phyloP scores from a whole-genome alignment of 2,113 vertebrate genomes.

The Oophaga pumilio region DNA sequence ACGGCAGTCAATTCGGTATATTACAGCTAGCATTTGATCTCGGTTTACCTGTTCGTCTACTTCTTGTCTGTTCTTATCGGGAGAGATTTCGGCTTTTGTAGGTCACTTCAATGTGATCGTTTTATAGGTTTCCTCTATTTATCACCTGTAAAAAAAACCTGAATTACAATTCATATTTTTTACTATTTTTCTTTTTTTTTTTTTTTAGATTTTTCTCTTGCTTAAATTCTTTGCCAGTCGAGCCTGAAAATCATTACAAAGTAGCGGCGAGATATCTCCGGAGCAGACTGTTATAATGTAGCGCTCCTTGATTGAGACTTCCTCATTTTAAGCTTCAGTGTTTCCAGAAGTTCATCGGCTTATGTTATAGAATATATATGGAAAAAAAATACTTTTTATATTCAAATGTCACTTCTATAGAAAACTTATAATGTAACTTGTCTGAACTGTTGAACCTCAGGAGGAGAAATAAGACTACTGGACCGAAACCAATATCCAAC shows the following conservation, averaged over 20 bases:
- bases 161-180: conserved; percentile 48
- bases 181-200: not conserved
- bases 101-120: conserved; percentile 71
- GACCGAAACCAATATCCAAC: conserved; percentile 40
- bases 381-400: conserved; percentile 14
- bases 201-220: conserved; percentile 1
- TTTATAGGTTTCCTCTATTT: conserved; percentile 60
- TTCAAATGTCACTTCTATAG: conserved; percentile 50
- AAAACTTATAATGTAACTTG: conserved; percentile 41
- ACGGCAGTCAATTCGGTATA: conserved; percentile 58
- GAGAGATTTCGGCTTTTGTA: conserved; percentile 60
- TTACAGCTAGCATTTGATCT: conserved; percentile 59
- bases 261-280: not conserved
- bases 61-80: conserved; percentile 53
- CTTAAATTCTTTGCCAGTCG: conserved; percentile 46
- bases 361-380: conserved; percentile 10
- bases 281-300: conserved; percentile 7
- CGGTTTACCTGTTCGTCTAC: conserved; percentile 52
- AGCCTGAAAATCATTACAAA: conserved; percentile 55
- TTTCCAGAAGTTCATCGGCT: conserved; percentile 16
- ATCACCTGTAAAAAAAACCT: conserved; percentile 60
- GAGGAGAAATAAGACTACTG: conserved; percentile 30
- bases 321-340: conserved; percentile 38
- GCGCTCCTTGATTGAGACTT: conserved; percentile 19
- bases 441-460: conserved; percentile 28